Evolutionary conservation across 2,113 vertebrate genomes (phyloP).

Genomic region (Corvus hawaiiensis): DNA sequence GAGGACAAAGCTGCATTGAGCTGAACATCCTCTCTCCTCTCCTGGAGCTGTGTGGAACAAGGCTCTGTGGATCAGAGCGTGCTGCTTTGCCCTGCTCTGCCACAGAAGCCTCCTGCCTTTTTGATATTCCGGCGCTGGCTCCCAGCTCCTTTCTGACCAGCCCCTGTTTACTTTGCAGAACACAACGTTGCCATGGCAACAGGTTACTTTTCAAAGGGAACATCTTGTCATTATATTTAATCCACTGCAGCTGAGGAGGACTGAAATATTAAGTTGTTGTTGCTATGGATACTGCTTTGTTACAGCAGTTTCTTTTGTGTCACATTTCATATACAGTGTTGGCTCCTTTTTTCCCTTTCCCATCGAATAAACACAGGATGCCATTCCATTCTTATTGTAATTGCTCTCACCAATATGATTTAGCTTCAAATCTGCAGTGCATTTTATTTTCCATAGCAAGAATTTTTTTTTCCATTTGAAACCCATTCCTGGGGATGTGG

Average conservation of each 20-base stretch:
- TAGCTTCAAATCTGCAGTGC: not conserved
- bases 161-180: slow-evolving; percentile 78
- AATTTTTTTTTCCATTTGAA: not conserved
- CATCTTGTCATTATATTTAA: slow-evolving; percentile 99
- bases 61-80: not conserved
- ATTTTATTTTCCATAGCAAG: slow-evolving; percentile 27
- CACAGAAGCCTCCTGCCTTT: slow-evolving; percentile 45
- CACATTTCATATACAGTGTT: slow-evolving; percentile 63
- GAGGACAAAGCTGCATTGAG: not conserved
- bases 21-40: not conserved
- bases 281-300: slow-evolving; percentile 95
- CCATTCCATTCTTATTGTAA: slow-evolving; percentile 41
- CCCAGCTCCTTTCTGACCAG: slow-evolving; percentile 70
- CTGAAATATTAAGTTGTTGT: slow-evolving; percentile 99
- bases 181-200: slow-evolving; percentile 89
- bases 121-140: slow-evolving; percentile 69
- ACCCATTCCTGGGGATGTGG: not conserved
- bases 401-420: slow-evolving; percentile 38
- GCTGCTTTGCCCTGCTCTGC: not conserved
- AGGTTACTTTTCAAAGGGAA: slow-evolving; percentile 94
- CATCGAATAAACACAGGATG: slow-evolving; percentile 53
- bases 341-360: slow-evolving; percentile 14
- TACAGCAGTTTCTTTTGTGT: slow-evolving; percentile 84
- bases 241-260: slow-evolving; percentile 97
- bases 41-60: not conserved